Percentiles rank a stretch among this genome's conserved stretches.
Conservation (phyloP, 2,888 invertebrate species). For the Meta bourneti region DNA sequence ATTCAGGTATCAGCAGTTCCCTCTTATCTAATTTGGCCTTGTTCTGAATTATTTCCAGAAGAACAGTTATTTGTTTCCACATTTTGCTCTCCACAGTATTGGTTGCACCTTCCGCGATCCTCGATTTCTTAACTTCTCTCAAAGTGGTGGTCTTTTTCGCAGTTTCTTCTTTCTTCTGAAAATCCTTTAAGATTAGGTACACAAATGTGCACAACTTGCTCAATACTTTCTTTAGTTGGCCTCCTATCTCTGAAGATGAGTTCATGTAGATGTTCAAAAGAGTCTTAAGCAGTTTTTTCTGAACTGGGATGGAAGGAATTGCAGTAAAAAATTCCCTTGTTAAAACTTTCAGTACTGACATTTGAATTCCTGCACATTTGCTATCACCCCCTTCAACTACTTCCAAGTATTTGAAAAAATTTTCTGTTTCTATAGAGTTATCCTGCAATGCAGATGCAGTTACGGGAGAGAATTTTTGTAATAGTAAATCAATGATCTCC, state of each 20-base stretch:
- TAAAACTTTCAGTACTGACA: constrained; percentile 53
- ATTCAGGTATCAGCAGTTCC: constrained; percentile 85
- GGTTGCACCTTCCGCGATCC: neutral
- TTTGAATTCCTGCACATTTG: neutral
- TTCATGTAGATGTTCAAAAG: constrained; percentile 64
- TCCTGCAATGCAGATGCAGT: constrained; percentile 25
- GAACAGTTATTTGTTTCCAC: constrained; percentile 80
- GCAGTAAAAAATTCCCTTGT: constrained; percentile 79
- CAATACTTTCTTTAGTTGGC: constrained; percentile 54
- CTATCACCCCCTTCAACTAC: neutral
- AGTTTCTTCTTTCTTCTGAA: constrained; percentile 14
- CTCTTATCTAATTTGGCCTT: constrained; percentile 89
- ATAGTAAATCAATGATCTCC: constrained; percentile 17
- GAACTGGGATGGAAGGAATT: constrained; percentile 78
- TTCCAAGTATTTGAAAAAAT: constrained; percentile 41
- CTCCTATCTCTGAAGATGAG: neutral
- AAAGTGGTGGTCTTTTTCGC: constrained; percentile 26
- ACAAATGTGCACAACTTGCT: constrained; percentile 50
- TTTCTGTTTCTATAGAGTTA: constrained; percentile 25
- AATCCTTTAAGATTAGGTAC: constrained; percentile 57
- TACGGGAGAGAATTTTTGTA: constrained; percentile 45
- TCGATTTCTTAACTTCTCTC: constrained; percentile 54
- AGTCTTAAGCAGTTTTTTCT: constrained; percentile 78
- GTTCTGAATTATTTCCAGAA: constrained; percentile 80
- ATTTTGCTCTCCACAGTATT: constrained; percentile 77